These are phyloP conservation scores for Morus bassanus DNA, from an alignment of 2,797 vertebrate genomes.

Conservation along the genomic window DNA sequence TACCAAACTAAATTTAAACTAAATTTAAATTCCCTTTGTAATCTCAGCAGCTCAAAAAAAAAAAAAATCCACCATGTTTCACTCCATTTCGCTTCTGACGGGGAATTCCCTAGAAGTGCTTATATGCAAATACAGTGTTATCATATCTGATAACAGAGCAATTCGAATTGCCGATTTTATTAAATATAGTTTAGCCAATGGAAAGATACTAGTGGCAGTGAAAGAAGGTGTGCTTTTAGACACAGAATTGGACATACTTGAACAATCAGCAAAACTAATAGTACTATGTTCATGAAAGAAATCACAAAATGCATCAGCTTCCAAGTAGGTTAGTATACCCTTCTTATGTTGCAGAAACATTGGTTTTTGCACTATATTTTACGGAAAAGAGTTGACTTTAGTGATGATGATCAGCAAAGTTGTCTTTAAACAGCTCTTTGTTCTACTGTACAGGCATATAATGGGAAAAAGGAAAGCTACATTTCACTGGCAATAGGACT, in stretches of 20 bases:
- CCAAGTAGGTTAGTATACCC: background rate
- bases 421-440: background rate
- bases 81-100: background rate
- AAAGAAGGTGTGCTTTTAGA: background rate
- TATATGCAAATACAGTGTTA: background rate
- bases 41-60: background rate
- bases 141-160: background rate
- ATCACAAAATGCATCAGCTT: background rate
- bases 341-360: background rate
- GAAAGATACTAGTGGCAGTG: background rate
- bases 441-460: background rate
- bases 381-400: background rate
- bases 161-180: background rate
- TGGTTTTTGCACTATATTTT: background rate
- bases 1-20: background rate
- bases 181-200: background rate
- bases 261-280: background rate
- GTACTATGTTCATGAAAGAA: background rate
- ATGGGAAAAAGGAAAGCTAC: background rate
- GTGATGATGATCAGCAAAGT: background rate
- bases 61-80: background rate
- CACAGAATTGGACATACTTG: background rate
- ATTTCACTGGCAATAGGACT: background rate
- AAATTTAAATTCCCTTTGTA: background rate
- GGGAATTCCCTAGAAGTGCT: background rate